A percentile compares a stretch with the other conserved stretches of the same genome.
phyloP scores from a whole-genome alignment of 2,113 vertebrate genomes.

The Anguilla japonica region DNA sequence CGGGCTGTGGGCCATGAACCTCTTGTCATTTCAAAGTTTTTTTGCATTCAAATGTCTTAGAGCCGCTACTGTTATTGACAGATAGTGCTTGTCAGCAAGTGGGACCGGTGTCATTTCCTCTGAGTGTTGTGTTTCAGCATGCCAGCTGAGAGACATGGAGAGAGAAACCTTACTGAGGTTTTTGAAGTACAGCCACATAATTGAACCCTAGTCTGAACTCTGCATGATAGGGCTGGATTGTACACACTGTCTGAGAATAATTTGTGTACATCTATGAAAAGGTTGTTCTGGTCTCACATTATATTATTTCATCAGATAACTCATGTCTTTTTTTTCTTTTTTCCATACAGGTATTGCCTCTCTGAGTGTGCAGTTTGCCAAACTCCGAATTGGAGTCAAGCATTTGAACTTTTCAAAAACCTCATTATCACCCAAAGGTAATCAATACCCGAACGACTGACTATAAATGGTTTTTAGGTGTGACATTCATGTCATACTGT shows the following conservation, averaged over 20 bases:
- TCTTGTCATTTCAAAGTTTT: too few species aligned
- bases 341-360: conserved; percentile 79
- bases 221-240: too few species aligned
- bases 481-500: neutral
- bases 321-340: neutral
- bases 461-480: neutral
- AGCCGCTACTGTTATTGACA: neutral
- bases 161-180: too few species aligned
- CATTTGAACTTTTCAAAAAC: conserved; percentile 95
- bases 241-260: neutral
- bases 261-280: neutral
- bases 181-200: too few species aligned
- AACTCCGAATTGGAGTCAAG: conserved; percentile 88
- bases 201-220: too few species aligned
- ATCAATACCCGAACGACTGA: neutral
- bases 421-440: conserved; percentile 97
- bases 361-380: conserved; percentile 89
- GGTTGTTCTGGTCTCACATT: neutral
- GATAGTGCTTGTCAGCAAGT: neutral
- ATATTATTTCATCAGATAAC: neutral
- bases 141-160: too few species aligned
- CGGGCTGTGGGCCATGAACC: too few species aligned
- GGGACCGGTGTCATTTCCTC: neutral
- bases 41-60: too few species aligned
- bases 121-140: neutral